Evolutionary conservation across 2,888 invertebrate species (phyloP), one percentile per base, ranked within the genome.

Genomic region (Amaurobius ferox): DNA sequence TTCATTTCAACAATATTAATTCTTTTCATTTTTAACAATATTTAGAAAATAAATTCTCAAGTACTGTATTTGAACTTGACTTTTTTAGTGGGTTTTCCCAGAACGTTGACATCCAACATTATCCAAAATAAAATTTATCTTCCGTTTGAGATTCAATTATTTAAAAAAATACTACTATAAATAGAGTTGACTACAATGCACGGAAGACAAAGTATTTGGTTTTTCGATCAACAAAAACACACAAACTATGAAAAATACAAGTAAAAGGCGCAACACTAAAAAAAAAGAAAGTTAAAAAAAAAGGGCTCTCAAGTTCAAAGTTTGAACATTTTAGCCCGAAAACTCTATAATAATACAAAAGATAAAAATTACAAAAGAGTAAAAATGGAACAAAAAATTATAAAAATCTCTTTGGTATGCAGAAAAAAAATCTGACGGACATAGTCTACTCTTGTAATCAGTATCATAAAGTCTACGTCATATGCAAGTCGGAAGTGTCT

Each of bases 351-450:
- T 73, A 73, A 80, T 74, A 80, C 80, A 83, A 77, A 77, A 44
- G 66, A 71, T 77, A 83, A 83, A 83, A 77, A 83, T 62, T 76
- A 83, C 70, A 76, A 76, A 83, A 64, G 62, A 67, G 68, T 83
- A 83, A 76, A 83, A 79, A 74, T 68, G 70, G 71, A 83, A 83
- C 81, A 83, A 83, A 70, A 70, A 44, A 71, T 29, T 55, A 55
- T 77, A 76, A 83, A 81, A 83, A 83, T 83, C 83, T 83, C 83
- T 83, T 83, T 83, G 83, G 83, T 83, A 83, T 83, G 77, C 72
- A 55, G 64, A 66, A 64, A 48, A 66, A 80, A 74, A 68, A 35
- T 44, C 30, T 30, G 29, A 62, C 29, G 23, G 26, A 40, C 48
- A 73, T 62, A 80, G 73, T 80, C 73, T 29, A 30, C 67, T 29